phyloP scores from a whole-genome alignment of 2,888 invertebrate species.

The Dicyrtomina minuta region DNA sequence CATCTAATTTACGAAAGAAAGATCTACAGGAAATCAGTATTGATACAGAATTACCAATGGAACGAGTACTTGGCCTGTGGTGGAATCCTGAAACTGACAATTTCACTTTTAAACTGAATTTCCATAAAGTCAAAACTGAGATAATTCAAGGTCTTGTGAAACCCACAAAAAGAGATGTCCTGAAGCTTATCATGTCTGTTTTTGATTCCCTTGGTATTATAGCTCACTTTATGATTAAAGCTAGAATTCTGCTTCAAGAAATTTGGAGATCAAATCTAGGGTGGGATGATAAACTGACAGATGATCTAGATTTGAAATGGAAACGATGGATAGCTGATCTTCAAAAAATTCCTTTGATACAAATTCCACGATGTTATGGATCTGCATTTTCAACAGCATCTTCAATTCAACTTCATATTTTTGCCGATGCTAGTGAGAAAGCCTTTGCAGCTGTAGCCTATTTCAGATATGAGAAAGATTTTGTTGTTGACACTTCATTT shows the following conservation, averaged over 20 bases:
- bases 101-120: constrained; percentile 29
- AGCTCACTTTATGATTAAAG: constrained; percentile 42
- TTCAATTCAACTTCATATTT: constrained; percentile 8
- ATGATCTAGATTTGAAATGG: background rate
- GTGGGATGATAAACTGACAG: constrained; percentile 52
- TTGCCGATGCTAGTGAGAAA: background rate
- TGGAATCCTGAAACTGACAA: constrained; percentile 30
- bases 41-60: background rate
- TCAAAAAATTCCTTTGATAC: background rate
- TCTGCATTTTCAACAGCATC: background rate
- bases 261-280: constrained; percentile 51
- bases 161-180: constrained; percentile 52
- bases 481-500: background rate
- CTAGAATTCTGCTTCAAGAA: constrained; percentile 53
- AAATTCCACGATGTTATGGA: constrained; percentile 33
- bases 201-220: constrained; percentile 51
- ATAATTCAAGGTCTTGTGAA: background rate
- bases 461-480: background rate
- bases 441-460: constrained; percentile 17
- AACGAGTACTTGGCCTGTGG: constrained; percentile 32
- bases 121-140: background rate
- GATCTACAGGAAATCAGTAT: background rate
- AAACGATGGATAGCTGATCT: constrained; percentile 38
- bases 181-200: constrained; percentile 48
- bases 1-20: constrained; percentile 2